Evolutionary conservation across 2,797 vertebrate species (phyloP).

Genomic region (Mionectes olivaceus): DNA sequence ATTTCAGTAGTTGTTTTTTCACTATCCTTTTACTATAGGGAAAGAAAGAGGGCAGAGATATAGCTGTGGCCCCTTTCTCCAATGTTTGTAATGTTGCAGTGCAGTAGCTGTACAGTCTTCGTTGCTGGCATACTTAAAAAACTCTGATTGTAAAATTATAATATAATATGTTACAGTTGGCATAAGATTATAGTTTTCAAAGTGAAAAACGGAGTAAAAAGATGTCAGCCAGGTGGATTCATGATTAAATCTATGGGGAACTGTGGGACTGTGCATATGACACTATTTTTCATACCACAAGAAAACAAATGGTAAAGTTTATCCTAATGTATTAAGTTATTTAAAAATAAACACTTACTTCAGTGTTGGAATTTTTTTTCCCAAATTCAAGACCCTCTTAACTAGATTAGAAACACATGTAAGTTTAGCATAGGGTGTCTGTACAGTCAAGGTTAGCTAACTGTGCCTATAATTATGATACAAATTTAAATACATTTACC

Average conservation of each 20-base stretch:
- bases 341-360: not conserved
- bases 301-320: not conserved
- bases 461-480: not conserved
- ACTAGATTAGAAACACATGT: not conserved
- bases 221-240: not conserved
- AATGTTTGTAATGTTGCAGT: not conserved
- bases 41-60: not conserved
- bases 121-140: not conserved
- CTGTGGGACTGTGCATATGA: not conserved
- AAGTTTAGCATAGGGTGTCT: not conserved
- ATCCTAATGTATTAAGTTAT: not conserved
- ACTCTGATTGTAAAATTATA: not conserved
- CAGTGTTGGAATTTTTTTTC: not conserved
- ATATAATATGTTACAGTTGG: constrained; percentile 1
- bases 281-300: not conserved
- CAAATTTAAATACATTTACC: not conserved
- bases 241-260: not conserved
- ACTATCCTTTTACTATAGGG: not conserved
- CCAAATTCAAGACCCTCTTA: not conserved
- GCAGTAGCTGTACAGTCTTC: not conserved
- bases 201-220: not conserved
- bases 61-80: not conserved
- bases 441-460: not conserved
- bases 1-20: not conserved
- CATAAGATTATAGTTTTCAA: not conserved